Evolutionary conservation across 2,113 vertebrate genomes (phyloP), one percentile per base, ranked within the genome.

Genomic region (Colossoma macropomum): DNA sequence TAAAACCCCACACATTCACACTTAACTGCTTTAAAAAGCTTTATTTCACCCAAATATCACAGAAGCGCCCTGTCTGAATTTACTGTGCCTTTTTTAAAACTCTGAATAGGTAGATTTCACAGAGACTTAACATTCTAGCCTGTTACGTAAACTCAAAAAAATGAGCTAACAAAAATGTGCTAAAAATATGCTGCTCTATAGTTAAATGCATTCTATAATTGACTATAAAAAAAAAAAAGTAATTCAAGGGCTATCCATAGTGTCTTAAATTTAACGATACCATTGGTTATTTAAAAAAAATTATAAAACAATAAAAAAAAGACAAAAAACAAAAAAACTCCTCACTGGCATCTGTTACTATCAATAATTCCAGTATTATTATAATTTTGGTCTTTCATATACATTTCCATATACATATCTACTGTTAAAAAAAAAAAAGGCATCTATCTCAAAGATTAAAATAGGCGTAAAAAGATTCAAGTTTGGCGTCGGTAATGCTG

Each of bases 401-500:
- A 87, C 75, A 84, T 81, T 86, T 89, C 87, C 79, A 87, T 80
- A 90, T 85, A 88, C 83, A 90, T 89, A 90, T 91, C 89, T 92
- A 91, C 86, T 63, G 76, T 90, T 88, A 81, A 83, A 86, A n/a
- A n/a, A 81, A 83, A 86, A 85, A 77, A 81, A 82, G 70, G 59
- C 41, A 69, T 79, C 86, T 62, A 63, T 89, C 72, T 56, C 59
- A 54, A 84, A 77, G 77, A 80, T 86, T 78, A 80, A 84, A 84
- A 32, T 85, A 85, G 83, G 48, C 59, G 75, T 72, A 81, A 74
- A 75, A 91, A 89, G 87, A 91, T 95, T 95, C 94, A 94, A 95
- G 95, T 94, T 91, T 92, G 88, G 91, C 91, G 87, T 91, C 91
- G 70, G 92, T 92, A 92, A 92, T 88, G 93, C 93, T 91, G 93